Base-by-base conservation (phyloP, 1,140 invertebrate species). In the Portunus trituberculatus region DNA sequence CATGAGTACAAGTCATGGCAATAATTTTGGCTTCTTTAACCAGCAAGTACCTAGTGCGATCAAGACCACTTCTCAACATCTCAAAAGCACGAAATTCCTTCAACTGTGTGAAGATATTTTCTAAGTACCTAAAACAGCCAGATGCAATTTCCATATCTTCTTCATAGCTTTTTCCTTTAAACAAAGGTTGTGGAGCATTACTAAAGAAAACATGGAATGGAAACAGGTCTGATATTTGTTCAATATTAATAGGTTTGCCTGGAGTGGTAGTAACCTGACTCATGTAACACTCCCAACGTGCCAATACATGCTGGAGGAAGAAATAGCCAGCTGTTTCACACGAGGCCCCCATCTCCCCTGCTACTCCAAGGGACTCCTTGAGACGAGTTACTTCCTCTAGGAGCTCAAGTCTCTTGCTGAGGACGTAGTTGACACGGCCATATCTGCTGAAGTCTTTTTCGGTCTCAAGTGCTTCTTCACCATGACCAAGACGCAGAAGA, bases 1-100 rank as follows among this genome's bases (percentile, higher is more conserved):
- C 99, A 97, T 99, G 99, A 0, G 99, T 99, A 97, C 99, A 99
- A 0, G 99, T 99, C 99, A 99, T 99, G 3, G 99, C 99, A 96
- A 99, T 99, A 45, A 99, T 99, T 97, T 99, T 99, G 0, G 99
- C 99, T 97, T 99, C 99, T 97, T 99, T 99, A 0, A 99, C 99
- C 0, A 99, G 97, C 25, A 99, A 97, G 97, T 99, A 99, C 96
- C 99, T 99, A 0, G 99, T 99, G 89, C 99, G 97, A 97, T 99
- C 99, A 14, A 99, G 97, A 4, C 99, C 99, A 96, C 99, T 99
- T 48, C 99, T 97, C 1, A 99, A 97, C 96, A 97, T 96, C 97
- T 99, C 99, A 97, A 99, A 99, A 0, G 99, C 99, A 93, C 99
- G 97, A 96, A 99, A 99, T 97, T 99, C 99, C 97, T 99, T 99